Conservation (phyloP, 2,888 invertebrate species). For the Ophonus ardosiacus region DNA sequence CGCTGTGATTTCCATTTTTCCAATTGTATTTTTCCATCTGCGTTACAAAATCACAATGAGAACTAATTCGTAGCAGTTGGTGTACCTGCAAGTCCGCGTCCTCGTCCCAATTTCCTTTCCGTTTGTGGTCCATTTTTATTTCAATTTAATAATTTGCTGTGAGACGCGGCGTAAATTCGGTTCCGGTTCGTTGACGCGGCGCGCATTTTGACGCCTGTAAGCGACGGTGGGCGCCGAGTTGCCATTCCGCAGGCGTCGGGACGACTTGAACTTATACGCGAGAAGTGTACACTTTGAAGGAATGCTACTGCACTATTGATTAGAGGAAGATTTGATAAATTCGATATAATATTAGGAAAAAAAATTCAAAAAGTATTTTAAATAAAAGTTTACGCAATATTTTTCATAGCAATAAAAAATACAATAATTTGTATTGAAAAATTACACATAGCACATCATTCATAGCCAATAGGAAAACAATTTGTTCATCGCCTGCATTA, state of each 20-base stretch:
- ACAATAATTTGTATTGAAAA: too few relatives aligned
- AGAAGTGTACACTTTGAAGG: too few relatives aligned
- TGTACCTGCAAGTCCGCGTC: neutral
- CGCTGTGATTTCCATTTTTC: neutral
- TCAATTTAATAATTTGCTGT: constrained; percentile 23
- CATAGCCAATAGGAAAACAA: too few relatives aligned
- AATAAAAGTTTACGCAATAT: too few relatives aligned
- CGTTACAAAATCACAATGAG: neutral
- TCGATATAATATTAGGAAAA: too few relatives aligned
- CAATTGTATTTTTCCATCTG: neutral
- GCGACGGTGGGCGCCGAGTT: neutral
- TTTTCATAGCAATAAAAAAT: too few relatives aligned
- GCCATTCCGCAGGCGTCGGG: neutral
- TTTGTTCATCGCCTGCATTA: too few relatives aligned
- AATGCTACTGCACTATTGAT: too few relatives aligned
- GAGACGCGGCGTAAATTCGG: constrained; percentile 5
- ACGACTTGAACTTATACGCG: too few relatives aligned
- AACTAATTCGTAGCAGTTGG: neutral
- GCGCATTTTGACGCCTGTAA: neutral
- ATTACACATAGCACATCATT: too few relatives aligned
- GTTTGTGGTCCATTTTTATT: constrained; percentile 28
- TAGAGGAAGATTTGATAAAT: too few relatives aligned
- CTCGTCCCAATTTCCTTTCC: constrained; percentile 26
- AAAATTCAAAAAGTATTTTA: too few relatives aligned
- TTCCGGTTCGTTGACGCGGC: constrained; percentile 27